Conservation (phyloP, 2,797 vertebrate genomes). For the Acrocephalus scirpaceus region DNA sequence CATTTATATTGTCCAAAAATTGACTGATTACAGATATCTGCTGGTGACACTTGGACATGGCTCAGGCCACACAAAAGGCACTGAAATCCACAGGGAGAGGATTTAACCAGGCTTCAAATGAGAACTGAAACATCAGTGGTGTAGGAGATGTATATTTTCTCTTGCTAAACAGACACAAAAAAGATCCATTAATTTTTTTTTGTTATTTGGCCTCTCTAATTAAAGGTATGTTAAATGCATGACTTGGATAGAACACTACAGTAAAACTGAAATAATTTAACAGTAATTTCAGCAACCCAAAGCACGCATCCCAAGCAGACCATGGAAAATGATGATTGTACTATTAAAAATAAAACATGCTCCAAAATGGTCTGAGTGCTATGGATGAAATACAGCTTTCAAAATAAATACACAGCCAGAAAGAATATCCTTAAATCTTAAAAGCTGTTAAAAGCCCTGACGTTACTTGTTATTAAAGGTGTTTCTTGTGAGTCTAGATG, state of each 20-base stretch:
- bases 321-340: constrained; percentile 13
- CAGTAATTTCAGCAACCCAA: constrained; percentile 5
- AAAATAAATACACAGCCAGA: neutral
- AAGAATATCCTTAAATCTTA: neutral
- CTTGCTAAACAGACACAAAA: neutral
- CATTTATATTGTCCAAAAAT: neutral
- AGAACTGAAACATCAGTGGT: neutral
- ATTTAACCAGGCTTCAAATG: neutral
- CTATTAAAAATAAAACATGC: constrained; percentile 26
- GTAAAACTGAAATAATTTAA: constrained; percentile 9
- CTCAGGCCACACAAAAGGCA: neutral
- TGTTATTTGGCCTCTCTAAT: neutral
- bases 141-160: neutral
- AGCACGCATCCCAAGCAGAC: neutral
- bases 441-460: neutral
- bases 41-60: neutral
- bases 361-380: neutral
- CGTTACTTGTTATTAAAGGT: neutral
- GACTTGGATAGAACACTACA: neutral
- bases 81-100: neutral
- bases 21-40: neutral
- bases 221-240: neutral
- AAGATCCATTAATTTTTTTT: neutral
- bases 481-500: neutral
- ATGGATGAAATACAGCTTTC: neutral